phyloP scores from a whole-genome alignment of 2,113 vertebrate genomes.

The Pimephales promelas region DNA sequence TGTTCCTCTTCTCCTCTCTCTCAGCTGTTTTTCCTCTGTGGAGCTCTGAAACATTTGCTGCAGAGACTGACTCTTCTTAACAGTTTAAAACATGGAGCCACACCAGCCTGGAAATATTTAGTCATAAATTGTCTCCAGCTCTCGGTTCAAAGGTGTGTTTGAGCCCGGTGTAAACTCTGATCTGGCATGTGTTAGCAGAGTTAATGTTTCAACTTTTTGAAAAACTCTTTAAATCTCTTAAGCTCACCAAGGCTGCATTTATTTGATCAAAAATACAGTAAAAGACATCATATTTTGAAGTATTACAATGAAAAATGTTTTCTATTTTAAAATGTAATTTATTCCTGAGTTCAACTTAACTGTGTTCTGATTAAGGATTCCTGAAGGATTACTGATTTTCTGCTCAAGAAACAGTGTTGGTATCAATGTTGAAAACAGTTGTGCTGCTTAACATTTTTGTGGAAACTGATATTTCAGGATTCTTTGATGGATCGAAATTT shows the following conservation, averaged over 20 bases:
- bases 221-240: no score
- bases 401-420: no score
- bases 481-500: background rate
- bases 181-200: conserved; percentile 4
- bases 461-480: background rate
- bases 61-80: background rate
- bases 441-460: no score
- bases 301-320: background rate
- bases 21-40: background rate
- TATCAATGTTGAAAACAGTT: no score
- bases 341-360: no score
- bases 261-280: background rate
- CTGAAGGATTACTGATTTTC: no score
- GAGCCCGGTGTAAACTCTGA: conserved; percentile 28
- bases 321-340: background rate
- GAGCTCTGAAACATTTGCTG: conserved; percentile 32
- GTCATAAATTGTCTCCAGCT: conserved; percentile 8
- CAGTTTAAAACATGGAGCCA: conserved; percentile 7
- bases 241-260: no score
- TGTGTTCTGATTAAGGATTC: no score
- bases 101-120: conserved; percentile 19
- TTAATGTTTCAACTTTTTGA: background rate
- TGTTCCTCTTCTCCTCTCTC: conserved; percentile 41
- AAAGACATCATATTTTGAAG: background rate
- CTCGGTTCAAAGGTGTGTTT: conserved; percentile 31